These are phyloP conservation scores for Hydropotes inermis DNA, from an alignment of 2,113 vertebrate genomes.

Conservation along the genomic window DNA sequence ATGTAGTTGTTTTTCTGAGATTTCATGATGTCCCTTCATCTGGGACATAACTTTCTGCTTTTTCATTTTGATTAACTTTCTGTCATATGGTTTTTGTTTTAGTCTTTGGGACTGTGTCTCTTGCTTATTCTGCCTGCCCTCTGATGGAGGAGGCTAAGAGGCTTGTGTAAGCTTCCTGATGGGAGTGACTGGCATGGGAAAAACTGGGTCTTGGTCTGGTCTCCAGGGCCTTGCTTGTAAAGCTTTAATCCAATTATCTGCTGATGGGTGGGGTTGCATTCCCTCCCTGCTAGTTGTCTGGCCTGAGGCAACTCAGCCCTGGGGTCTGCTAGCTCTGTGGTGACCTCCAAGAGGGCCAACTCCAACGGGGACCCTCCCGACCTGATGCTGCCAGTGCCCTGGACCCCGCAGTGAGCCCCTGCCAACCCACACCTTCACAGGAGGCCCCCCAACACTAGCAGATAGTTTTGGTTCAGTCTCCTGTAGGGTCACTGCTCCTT, in stretches of 20 bases:
- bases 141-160: background rate
- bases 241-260: background rate
- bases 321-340: background rate
- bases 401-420: background rate
- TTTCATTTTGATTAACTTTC: background rate
- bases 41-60: background rate
- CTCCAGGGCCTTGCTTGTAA: background rate
- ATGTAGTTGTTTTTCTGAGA: background rate
- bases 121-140: background rate
- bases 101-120: background rate
- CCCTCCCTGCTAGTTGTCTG: background rate
- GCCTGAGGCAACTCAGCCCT: background rate
- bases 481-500: background rate
- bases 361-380: background rate
- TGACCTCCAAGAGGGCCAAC: background rate
- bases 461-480: background rate
- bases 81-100: background rate
- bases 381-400: background rate
- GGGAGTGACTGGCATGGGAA: background rate
- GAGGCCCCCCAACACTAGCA: background rate
- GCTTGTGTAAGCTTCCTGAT: background rate
- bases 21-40: background rate
- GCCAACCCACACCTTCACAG: background rate
- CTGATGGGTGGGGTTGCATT: background rate
- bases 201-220: background rate